Evolutionary conservation across 2,797 vertebrate species (phyloP).

Genomic region (Acanthopagrus latus): DNA sequence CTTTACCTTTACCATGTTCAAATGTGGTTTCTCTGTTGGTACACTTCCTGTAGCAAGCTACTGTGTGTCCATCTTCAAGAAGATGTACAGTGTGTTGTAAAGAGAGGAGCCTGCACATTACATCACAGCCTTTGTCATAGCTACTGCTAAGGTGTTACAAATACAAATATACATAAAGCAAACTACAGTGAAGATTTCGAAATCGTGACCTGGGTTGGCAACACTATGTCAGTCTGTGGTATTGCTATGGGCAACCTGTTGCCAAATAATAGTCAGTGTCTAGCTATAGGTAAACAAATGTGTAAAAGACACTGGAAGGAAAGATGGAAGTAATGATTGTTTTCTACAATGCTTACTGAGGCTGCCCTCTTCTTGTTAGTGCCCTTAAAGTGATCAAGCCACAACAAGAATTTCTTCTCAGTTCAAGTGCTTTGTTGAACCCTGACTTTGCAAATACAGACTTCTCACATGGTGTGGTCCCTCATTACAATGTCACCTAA

Average conservation of each 20-base stretch:
- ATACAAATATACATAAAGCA: constrained; percentile 44
- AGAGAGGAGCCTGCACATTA: constrained; percentile 41
- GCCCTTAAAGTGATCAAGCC: constrained; percentile 12
- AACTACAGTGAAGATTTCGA: constrained; percentile 27
- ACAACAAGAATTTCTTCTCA: background rate
- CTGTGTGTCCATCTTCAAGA: background rate
- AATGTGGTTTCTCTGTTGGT: constrained; percentile 1
- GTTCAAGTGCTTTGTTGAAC: constrained; percentile 43
- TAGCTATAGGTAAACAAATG: background rate
- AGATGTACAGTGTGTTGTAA: constrained; percentile 3
- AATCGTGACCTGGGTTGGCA: constrained; percentile 35
- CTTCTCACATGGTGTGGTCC: background rate
- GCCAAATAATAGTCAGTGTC: too few species aligned
- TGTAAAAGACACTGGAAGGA: constrained; percentile 14
- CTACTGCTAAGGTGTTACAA: constrained; percentile 49
- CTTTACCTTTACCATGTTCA: background rate
- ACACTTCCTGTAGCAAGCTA: background rate
- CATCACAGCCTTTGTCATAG: constrained; percentile 57
- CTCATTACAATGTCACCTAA: constrained; percentile 8
- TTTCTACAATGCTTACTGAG: background rate
- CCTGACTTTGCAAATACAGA: constrained; percentile 23
- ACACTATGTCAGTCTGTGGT: constrained; percentile 29
- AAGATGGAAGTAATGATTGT: background rate
- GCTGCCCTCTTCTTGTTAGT: background rate
- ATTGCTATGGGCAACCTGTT: too few species aligned